Conservation (phyloP, 1,140 invertebrate species). For the Achroia grisella region DNA sequence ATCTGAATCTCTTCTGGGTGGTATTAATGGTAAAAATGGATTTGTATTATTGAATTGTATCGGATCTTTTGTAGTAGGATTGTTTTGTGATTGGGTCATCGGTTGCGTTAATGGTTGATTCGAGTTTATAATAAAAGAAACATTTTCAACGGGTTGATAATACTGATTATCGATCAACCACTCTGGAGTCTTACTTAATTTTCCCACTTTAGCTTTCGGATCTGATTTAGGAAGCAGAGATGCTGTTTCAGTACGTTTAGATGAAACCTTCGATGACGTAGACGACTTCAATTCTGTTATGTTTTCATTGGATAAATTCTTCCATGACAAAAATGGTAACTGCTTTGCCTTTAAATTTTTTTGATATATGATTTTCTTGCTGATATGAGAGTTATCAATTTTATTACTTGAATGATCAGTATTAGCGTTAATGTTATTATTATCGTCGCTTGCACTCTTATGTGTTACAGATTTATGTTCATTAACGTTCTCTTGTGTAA, state of each 20-base stretch:
- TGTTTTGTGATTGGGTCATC: conserved; percentile 12
- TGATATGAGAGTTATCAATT: not conserved
- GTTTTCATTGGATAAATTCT: conserved; percentile 35
- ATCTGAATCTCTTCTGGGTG: conserved; percentile 27
- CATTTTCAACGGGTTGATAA: conserved; percentile 54
- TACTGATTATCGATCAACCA: conserved; percentile 59
- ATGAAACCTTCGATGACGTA: conserved; percentile 18
- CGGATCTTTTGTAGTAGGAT: conserved; percentile 13
- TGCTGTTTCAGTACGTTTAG: not conserved
- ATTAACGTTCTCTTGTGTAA: conserved; percentile 13
- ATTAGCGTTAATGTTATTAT: too few species aligned
- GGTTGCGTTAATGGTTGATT: conserved; percentile 14
- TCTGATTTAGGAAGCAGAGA: too few species aligned
- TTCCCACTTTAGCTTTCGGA: conserved; percentile 31
- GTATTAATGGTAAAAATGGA: conserved; percentile 16
- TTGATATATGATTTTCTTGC: conserved; percentile 45
- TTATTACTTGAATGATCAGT: not conserved
- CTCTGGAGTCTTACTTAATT: conserved; percentile 43
- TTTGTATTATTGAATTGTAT: conserved; percentile 10
- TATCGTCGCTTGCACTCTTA: too few species aligned
- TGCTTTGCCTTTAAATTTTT: conserved; percentile 46
- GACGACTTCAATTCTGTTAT: conserved; percentile 18
- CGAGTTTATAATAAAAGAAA: conserved; percentile 48
- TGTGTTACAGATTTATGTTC: not conserved
- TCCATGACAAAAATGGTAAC: conserved; percentile 39